Conservation (phyloP, 2,797 vertebrate genomes). For the Antrozous pallidus region DNA sequence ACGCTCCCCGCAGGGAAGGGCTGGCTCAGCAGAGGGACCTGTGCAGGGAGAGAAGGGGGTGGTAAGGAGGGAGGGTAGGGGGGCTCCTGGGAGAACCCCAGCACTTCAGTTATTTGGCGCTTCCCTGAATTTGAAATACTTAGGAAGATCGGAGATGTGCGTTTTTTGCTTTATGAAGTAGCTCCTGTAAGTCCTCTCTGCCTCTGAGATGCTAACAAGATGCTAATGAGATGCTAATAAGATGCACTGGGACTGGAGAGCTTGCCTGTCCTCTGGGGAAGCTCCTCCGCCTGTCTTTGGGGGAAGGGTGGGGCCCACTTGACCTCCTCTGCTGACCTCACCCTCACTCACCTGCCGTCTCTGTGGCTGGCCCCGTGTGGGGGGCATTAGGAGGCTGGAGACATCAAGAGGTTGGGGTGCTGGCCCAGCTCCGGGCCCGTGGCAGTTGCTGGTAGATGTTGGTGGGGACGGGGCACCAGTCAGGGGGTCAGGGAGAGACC, state of each 20-base stretch:
- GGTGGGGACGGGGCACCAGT: neutral
- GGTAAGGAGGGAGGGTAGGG: too few relatives aligned
- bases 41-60: neutral
- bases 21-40: neutral
- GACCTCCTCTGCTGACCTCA: neutral
- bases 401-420: too few relatives aligned
- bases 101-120: neutral
- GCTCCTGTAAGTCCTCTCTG: neutral
- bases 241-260: fast-evolving
- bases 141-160: neutral
- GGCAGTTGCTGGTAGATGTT: neutral
- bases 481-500: neutral
- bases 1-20: too few relatives aligned
- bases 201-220: neutral
- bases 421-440: neutral
- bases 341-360: neutral
- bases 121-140: neutral
- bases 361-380: neutral
- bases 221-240: too few relatives aligned
- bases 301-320: neutral
- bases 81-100: neutral
- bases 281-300: too few relatives aligned
- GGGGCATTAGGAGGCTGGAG: too few relatives aligned
- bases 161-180: neutral
- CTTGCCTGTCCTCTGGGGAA: fast-evolving